Base-by-base conservation (phyloP, 2,113 vertebrate species). In the Daubentonia madagascariensis region DNA sequence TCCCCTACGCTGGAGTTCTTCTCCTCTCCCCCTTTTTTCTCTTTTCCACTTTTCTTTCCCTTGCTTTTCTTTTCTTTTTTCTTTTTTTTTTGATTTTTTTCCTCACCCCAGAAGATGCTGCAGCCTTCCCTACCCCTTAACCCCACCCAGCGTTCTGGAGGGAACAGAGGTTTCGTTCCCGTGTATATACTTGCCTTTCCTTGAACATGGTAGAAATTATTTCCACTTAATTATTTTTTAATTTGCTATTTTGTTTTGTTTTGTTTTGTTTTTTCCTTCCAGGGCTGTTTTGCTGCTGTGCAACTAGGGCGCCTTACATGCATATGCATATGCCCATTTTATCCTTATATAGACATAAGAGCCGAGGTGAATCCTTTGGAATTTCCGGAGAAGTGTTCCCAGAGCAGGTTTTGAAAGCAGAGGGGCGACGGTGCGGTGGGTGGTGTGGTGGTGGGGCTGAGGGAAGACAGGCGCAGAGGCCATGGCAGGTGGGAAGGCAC, bases 141-240 rank as follows among this genome's bases (percentile, higher is more conserved):
- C 23, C 23, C 11, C 13, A 52, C 20, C 28, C 10, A 52, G 28
- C 8, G 16, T 45, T 68, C 25, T 35, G 3, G 30, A 93, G 78
- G 25, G 80, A 83, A 50, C 43, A 57, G 79, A 63, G 32, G 10
- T 63, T 85, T 40, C 72, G 2, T 5, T 87, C 43, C 25, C 28
- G 0, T n/a, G 7, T 10, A 17, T 6, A 68, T 4, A 17, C 28
- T 43, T 57, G n/a, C 6, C 72, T 95, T 88, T 52, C 43, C 13
- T 43, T 40, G 4, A 87, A 68, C 48, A 70, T 6, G 12, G 0
- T 54, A 92, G 65, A 57, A 48, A 48, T 37, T 88, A 63, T 81
- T 88, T 96, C n/a, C 75, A 35, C 20, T 91, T 50, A 48, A 37
- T 63, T 91, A 57, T 88, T 87, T 68, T 67, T 32, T 70, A 35